Evolutionary conservation across 2,113 vertebrate genomes (phyloP).

Genomic region (Clarias macrocephalus): DNA sequence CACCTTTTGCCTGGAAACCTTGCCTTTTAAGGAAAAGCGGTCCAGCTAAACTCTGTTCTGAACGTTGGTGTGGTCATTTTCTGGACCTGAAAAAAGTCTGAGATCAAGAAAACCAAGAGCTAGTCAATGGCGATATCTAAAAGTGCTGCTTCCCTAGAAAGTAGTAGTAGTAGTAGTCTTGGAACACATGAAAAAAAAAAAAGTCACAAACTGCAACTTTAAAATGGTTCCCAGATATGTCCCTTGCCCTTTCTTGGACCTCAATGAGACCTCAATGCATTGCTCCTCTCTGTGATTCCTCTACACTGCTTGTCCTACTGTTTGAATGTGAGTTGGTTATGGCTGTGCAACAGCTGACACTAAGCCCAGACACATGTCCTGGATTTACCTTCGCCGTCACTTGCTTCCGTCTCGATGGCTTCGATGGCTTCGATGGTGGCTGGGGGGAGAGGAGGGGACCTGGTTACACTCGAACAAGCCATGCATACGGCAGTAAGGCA

Average conservation of each 20-base stretch:
- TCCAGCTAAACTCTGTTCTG: background rate
- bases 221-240: slow-evolving; percentile 38
- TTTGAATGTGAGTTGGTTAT: slow-evolving; percentile 1
- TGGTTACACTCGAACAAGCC: slow-evolving; percentile 76
- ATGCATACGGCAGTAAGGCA: slow-evolving; percentile 71
- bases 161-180: no score
- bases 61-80: background rate
- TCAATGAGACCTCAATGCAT: background rate
- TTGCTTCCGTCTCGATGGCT: slow-evolving; percentile 76
- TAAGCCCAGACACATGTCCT: slow-evolving; percentile 47
- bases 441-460: slow-evolving; percentile 72
- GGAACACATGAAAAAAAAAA: background rate
- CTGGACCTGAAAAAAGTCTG: background rate
- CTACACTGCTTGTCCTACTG: background rate
- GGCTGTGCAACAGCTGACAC: slow-evolving; percentile 34
- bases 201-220: slow-evolving; percentile 21
- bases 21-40: background rate
- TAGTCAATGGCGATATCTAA: background rate
- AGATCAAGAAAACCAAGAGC: background rate
- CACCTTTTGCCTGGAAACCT: background rate
- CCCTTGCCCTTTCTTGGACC: slow-evolving; percentile 32
- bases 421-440: slow-evolving; percentile 84
- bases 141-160: background rate
- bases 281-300: slow-evolving; percentile 2
- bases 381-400: slow-evolving; percentile 79